Conservation (phyloP, 23 tunicate genomes). For the Botrylloides violaceus region DNA sequence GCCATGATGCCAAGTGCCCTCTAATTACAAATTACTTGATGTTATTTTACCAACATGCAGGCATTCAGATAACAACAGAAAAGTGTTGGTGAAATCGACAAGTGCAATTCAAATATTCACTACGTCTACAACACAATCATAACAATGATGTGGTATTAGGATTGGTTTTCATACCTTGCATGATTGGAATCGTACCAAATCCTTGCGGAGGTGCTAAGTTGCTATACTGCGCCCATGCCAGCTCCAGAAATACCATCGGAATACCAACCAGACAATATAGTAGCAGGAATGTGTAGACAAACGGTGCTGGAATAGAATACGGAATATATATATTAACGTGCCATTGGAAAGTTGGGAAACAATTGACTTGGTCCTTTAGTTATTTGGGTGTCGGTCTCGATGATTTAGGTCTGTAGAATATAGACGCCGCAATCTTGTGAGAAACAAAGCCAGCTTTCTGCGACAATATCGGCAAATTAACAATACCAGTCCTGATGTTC, state of each 20-base stretch:
- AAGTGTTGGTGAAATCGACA: background rate
- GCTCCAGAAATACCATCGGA: constrained; percentile 52
- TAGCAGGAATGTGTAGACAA: constrained; percentile 44
- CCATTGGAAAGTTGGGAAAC: too few relatives aligned
- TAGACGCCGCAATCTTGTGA: too few relatives aligned
- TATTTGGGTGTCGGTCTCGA: too few relatives aligned
- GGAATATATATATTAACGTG: too few relatives aligned
- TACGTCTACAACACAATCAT: background rate
- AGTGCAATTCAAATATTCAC: background rate
- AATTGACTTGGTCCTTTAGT: too few relatives aligned
- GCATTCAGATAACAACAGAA: background rate
- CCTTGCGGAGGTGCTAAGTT: constrained; percentile 69
- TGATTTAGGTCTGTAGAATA: too few relatives aligned
- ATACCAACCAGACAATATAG: constrained; percentile 45
- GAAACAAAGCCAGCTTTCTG: too few relatives aligned
- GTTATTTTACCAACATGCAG: too few relatives aligned
- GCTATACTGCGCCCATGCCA: constrained; percentile 77
- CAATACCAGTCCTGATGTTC: too few relatives aligned
- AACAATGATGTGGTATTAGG: background rate
- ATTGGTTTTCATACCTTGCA: constrained; percentile 43
- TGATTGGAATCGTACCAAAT: constrained; percentile 53
- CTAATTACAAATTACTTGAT: too few relatives aligned
- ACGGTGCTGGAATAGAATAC: constrained; percentile 66
- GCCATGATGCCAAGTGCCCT: too few relatives aligned
- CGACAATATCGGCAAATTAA: too few relatives aligned